Evolutionary conservation across 1,140 invertebrate species (phyloP).

Genomic region (Cheumatopsyche charites): DNA sequence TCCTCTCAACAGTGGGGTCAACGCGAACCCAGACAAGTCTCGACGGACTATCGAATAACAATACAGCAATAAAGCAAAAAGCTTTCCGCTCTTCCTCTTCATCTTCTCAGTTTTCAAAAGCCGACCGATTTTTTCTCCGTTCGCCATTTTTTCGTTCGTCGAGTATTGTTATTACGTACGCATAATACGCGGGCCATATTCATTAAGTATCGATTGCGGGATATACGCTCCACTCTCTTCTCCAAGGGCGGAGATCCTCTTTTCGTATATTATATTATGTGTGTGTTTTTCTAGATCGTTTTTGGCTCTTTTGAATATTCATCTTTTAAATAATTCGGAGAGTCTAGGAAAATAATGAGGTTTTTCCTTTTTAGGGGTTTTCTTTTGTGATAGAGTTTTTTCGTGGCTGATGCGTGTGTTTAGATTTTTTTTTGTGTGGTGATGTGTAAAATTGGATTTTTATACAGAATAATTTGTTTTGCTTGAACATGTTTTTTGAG

Average conservation of each 20-base stretch:
- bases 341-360: too few species aligned
- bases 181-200: not conserved
- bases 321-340: too few species aligned
- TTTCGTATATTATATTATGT: too few species aligned
- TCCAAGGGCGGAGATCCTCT: not conserved
- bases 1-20: not conserved
- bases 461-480: too few species aligned
- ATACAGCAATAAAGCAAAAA: slow-evolving; percentile 28
- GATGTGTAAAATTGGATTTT: too few species aligned
- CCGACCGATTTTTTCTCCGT: not conserved
- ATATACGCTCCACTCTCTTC: not conserved
- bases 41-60: slow-evolving; percentile 20
- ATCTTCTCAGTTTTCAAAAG: slow-evolving; percentile 19
- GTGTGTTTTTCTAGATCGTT: too few species aligned
- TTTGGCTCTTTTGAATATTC: too few species aligned
- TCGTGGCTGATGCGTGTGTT: too few species aligned
- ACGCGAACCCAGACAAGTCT: not conserved
- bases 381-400: too few species aligned
- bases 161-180: not conserved
- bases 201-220: slow-evolving; percentile 11
- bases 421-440: too few species aligned
- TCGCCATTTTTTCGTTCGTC: not conserved
- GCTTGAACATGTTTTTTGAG: too few species aligned
- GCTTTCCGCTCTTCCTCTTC: slow-evolving; percentile 9
- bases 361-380: too few species aligned